Conservation (phyloP, 2,797 vertebrate genomes). For the Rhinoraja longicauda region DNA sequence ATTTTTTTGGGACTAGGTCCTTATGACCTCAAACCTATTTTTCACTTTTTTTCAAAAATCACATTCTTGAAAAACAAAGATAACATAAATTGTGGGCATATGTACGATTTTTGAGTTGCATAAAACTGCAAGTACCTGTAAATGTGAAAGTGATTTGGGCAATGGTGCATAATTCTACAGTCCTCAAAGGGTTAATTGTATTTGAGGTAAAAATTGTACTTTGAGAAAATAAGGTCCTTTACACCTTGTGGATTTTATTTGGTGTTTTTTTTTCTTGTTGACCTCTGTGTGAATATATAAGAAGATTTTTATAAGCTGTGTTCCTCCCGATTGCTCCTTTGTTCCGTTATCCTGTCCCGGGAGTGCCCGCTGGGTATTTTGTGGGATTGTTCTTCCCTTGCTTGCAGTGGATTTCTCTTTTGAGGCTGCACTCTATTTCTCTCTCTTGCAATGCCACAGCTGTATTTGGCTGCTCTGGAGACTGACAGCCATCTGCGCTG, state of each 20-base stretch:
- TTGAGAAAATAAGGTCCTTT: background rate
- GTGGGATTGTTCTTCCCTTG: constrained; percentile 42
- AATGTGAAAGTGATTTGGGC: background rate
- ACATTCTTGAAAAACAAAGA: constrained; percentile 6
- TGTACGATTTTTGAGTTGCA: background rate
- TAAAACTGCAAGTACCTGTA: background rate
- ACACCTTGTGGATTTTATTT: constrained; percentile 4
- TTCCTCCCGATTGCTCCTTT: constrained; percentile 36
- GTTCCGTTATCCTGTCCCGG: constrained; percentile 50
- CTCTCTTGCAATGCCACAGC: constrained; percentile 77
- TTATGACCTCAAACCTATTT: background rate
- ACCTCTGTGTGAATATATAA: background rate
- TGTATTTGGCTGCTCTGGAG: constrained; percentile 91
- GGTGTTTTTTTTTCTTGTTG: constrained; percentile 50
- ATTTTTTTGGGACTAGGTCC: background rate
- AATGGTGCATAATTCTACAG: constrained; percentile 34
- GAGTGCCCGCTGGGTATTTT: constrained; percentile 41
- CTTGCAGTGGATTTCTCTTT: constrained; percentile 65
- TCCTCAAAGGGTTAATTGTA: constrained; percentile 26
- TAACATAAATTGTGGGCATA: background rate
- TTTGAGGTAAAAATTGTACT: background rate
- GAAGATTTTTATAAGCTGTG: background rate
- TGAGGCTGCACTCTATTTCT: constrained; percentile 71
- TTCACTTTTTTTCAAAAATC: background rate
- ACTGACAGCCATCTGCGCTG: constrained; percentile 87